A percentile compares a stretch with the other conserved stretches of the same genome.
These are phyloP conservation scores for Bergia sp. DNA, from an alignment of 92 coral and sea anemone species.

Conservation along the genomic window DNA sequence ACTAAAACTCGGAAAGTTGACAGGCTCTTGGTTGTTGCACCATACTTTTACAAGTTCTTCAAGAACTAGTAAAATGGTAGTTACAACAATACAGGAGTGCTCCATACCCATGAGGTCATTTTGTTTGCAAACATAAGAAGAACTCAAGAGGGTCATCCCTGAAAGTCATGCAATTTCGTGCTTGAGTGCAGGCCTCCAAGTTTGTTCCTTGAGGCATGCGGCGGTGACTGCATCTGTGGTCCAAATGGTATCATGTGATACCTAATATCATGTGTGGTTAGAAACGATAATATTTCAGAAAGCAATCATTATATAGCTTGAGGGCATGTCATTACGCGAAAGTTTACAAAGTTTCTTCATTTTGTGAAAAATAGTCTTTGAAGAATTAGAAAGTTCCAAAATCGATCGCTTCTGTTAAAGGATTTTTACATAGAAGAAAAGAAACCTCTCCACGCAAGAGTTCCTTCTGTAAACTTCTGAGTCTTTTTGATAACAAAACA, in stretches of 20 bases:
- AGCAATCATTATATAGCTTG: not conserved
- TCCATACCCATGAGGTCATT: not conserved
- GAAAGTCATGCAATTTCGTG: not conserved
- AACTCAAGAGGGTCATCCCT: not conserved
- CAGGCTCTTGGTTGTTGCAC: not conserved
- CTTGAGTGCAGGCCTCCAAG: not conserved
- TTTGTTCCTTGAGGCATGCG: not conserved
- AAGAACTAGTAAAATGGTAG: not conserved
- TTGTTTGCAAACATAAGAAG: not conserved
- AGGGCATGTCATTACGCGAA: not conserved
- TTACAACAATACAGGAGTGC: not conserved
- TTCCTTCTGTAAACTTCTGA: not conserved
- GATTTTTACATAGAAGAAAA: not conserved
- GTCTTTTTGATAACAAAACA: not conserved
- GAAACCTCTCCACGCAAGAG: slow-evolving; percentile 1
- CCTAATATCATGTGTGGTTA: not conserved
- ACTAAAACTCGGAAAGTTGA: not conserved
- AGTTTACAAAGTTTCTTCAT: not conserved
- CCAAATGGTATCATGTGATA: not conserved
- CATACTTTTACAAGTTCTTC: too few species aligned
- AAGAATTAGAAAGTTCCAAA: not conserved
- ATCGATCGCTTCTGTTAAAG: not conserved
- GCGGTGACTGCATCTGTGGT: not conserved
- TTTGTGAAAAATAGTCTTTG: too few species aligned
- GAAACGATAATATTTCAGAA: too few species aligned